Evolutionary conservation across 2,888 invertebrate genomes (phyloP), one percentile per base, ranked within the genome.

Genomic region (Mellilla xanthometata): DNA sequence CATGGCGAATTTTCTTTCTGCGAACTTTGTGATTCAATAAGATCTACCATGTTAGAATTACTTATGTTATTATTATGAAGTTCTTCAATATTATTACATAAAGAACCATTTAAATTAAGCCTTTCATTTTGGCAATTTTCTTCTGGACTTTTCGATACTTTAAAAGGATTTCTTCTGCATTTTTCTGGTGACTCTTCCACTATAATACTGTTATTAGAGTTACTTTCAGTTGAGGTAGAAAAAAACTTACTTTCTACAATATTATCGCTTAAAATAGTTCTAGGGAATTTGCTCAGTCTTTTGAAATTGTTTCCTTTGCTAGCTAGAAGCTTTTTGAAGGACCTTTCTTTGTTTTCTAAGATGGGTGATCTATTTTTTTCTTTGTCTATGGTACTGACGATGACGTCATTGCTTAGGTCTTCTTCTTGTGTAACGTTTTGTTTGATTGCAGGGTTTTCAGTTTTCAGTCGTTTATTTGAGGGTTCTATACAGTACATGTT

Each of bases 221-320:
- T 49, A n/a, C 2, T 40, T 0, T 56, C 53, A 31, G 9, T 11
- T 31, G 1, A 44, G 53, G 29, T 43, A 34, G 55, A 47, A 60
- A 93, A 93, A 68, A 92, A 93, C 41, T 91, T 90, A 60, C 93
- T 93, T 59, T 91, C 90, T 2, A 93, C 89, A n/a, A 91, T 71
- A 62, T 82, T 76, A 36, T 75, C 67, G 39, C 78, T 79, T 39
- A 88, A 52, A 1, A 84, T 60, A 0, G 91, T 91, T 56, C 87
- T 72, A 40, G 89, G 86, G 49, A 92, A 92, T 54, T 80, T 82
- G 56, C 91, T 92, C 1, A 91, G 60, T 68, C 78, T 82, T 60
- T 85, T 89, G 1, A 90, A 66, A 44, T 79, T 77, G 4, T 76
- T 79, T 19, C 76, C 73, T 6, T 64, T n/a, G n/a, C n/a, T 74